These are phyloP conservation scores for Chrysomallon squamiferum DNA, from an alignment of 1,140 invertebrate genomes.

Conservation along the genomic window DNA sequence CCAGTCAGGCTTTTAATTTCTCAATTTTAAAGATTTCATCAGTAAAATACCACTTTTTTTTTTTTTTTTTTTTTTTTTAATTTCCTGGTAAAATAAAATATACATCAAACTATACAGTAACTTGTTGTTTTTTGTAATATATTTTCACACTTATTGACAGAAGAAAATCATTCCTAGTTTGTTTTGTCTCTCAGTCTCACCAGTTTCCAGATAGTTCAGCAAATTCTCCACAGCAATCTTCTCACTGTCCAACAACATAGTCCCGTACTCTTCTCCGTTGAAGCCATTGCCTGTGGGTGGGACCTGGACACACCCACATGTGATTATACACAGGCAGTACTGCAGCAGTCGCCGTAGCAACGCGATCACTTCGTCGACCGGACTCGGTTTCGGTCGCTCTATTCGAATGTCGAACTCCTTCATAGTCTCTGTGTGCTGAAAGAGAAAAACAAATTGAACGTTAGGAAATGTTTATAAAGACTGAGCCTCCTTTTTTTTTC, in stretches of 20 bases:
- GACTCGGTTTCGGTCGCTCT: conserved; percentile 26
- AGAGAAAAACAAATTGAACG: too few species aligned
- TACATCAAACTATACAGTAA: too few species aligned
- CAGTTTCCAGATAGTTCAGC: conserved; percentile 35
- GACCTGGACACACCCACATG: conserved; percentile 35
- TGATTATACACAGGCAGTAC: conserved; percentile 28
- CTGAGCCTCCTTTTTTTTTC: too few species aligned
- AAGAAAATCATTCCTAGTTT: too few species aligned
- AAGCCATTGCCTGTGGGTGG: conserved; percentile 1
- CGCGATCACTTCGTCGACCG: conserved; percentile 21
- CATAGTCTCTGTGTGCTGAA: conserved; percentile 14
- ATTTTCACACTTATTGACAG: too few species aligned
- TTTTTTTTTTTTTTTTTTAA: too few species aligned
- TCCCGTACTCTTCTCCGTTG: conserved; percentile 29
- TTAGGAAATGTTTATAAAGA: too few species aligned
- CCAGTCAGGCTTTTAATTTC: too few species aligned
- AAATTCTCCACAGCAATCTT: conserved; percentile 37
- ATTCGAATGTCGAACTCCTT: conserved; percentile 29
- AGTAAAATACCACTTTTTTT: too few species aligned
- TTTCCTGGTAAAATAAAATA: too few species aligned
- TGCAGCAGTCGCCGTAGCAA: conserved; percentile 20
- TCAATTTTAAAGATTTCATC: too few species aligned
- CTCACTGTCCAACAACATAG: conserved; percentile 35
- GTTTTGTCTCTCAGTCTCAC: conserved; percentile 20
- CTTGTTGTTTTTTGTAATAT: too few species aligned